Percentiles rank a stretch among this genome's conserved stretches.
Evolutionary conservation across 2,113 vertebrate genomes (phyloP).

Genomic region (Lampris megalopsis): DNA sequence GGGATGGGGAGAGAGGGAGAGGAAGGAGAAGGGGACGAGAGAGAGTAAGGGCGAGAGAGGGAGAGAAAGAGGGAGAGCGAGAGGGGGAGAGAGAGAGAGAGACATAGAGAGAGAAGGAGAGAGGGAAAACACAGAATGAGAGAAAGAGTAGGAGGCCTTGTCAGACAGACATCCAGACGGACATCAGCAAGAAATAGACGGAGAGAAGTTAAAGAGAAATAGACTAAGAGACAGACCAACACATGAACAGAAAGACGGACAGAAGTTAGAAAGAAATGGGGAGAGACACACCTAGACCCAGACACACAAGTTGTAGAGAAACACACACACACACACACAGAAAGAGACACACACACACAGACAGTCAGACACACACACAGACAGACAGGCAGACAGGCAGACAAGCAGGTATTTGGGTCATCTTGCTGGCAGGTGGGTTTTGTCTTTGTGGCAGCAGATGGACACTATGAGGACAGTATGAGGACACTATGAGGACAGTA

Average conservation of each 20-base stretch:
- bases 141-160: too few species aligned
- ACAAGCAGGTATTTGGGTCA: constrained; percentile 72
- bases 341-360: constrained; percentile 40
- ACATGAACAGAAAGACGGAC: too few species aligned
- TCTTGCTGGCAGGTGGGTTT: constrained; percentile 59
- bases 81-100: constrained; percentile 45
- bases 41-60: constrained; percentile 7
- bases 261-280: too few species aligned
- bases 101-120: constrained; percentile 1
- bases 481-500: too few species aligned
- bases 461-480: constrained; percentile 67
- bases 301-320: too few species aligned
- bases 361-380: constrained; percentile 38
- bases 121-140: not conserved
- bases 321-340: constrained; percentile 27
- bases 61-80: constrained; percentile 26
- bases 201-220: too few species aligned
- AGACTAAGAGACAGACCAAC: too few species aligned
- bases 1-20: constrained; percentile 37
- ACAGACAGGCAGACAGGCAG: too few species aligned
- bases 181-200: too few species aligned
- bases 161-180: too few species aligned
- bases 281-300: too few species aligned
- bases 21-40: constrained; percentile 15
- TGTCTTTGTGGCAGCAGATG: constrained; percentile 62